Evolutionary conservation across 2,888 invertebrate species (phyloP), one percentile per base, ranked within the genome.

Genomic region (Galerucella calmariensis): DNA sequence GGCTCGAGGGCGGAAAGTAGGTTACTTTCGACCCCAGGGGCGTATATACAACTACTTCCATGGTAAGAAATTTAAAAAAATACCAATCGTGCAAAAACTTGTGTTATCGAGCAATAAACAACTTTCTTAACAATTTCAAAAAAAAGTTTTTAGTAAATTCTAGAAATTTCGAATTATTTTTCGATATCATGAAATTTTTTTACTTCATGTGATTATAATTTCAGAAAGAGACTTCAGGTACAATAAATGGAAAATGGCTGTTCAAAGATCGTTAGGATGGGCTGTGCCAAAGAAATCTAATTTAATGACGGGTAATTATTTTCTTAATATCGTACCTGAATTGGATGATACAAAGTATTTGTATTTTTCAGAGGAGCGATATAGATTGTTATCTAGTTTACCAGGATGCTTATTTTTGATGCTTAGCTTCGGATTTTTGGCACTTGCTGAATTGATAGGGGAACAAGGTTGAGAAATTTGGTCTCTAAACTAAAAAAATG

Each of bases 181-280:
- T 20, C 20, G 20, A 20, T 20, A 20, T 20, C 20, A 20, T 20
- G 20, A 20, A 20, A 0, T 1, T 20, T 1, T 20, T 20, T 20
- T 20, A 20, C 20, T 20, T 20, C 20, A 20, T 20, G 20, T 20
- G 20, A 20, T 20, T 20, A 20, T 20, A 1, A 20, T 9, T 84
- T 58, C 70, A 87, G 88, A 97, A 85, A 92, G 97, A 72, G 93
- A 95, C 84, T 90, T 92, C 5, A 91, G 97, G 77, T 97, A 96
- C 87, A 94, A 92, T 9, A 94, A 95, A 88, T 98, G 98, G 98
- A 97, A 97, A 88, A 95, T 95, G 92, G 98, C 98, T 0, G 97
- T 98, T 2, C 93, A 96, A 83, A 91, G 97, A 46, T 95, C 96
- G 53, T 91, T 97, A 81, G 95, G 96, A 76, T 98, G 98, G 98